These are phyloP conservation scores for Tragulus kanchil DNA, from an alignment of 2,113 vertebrate species.

Conservation along the genomic window DNA sequence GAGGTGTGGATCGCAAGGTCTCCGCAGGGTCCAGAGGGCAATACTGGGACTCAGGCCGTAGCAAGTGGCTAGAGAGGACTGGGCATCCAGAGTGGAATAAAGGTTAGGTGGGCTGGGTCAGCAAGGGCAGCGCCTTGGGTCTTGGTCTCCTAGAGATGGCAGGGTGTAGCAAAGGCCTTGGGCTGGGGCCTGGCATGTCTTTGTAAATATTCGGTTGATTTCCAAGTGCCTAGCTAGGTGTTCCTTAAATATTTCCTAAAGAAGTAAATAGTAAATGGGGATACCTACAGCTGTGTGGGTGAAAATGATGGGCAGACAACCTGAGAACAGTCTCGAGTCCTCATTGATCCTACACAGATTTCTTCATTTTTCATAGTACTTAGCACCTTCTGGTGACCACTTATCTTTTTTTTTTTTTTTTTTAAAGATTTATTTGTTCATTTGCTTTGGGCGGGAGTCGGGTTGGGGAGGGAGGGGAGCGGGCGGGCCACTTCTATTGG, in stretches of 20 bases:
- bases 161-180: too few species aligned
- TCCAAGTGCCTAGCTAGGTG: neutral
- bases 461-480: too few species aligned
- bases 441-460: too few species aligned
- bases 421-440: too few species aligned
- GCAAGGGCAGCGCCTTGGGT: neutral
- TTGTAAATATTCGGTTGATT: too few species aligned
- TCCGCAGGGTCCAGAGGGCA: fast-evolving
- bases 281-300: neutral
- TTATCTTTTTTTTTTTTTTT: too few species aligned
- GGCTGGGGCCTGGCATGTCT: too few species aligned
- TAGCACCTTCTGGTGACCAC: neutral
- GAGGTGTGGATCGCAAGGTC: neutral
- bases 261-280: neutral
- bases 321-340: neutral
- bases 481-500: too few species aligned
- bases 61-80: neutral
- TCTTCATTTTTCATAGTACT: neutral
- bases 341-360: too few species aligned
- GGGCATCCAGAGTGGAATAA: neutral
- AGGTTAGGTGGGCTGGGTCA: neutral
- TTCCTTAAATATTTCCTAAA: neutral
- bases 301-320: too few species aligned
- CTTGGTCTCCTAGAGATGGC: neutral
- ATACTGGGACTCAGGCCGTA: fast-evolving